Evolutionary conservation across 1,140 invertebrate species (phyloP).

Genomic region (Heliconius hewitsoni): DNA sequence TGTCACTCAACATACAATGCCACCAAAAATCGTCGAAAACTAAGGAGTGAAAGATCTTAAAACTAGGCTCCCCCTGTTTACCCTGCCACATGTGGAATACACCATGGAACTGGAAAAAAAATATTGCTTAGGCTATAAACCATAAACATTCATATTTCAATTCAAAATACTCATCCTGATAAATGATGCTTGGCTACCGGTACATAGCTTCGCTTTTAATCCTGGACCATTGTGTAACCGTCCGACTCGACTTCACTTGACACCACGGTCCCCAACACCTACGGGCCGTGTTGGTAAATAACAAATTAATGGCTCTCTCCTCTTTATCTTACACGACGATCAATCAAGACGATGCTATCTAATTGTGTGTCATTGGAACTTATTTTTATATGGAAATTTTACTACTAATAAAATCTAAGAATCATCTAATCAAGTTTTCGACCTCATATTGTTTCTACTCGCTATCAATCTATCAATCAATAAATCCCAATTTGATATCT

Average conservation of each 20-base stretch:
- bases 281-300: slow-evolving; percentile 62
- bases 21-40: too few species aligned
- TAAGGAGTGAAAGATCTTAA: too few species aligned
- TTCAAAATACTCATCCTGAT: slow-evolving; percentile 62
- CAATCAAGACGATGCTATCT: slow-evolving; percentile 60
- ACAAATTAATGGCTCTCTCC: slow-evolving; percentile 68
- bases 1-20: too few species aligned
- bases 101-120: too few species aligned
- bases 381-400: slow-evolving; percentile 44
- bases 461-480: slow-evolving; percentile 19
- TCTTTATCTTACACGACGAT: slow-evolving; percentile 63
- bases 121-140: background rate
- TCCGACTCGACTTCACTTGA: slow-evolving; percentile 59
- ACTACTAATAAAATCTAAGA: slow-evolving; percentile 39
- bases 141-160: slow-evolving; percentile 4
- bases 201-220: slow-evolving; percentile 79
- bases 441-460: background rate
- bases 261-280: slow-evolving; percentile 66
- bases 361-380: slow-evolving; percentile 50
- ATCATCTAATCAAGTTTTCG: slow-evolving; percentile 17
- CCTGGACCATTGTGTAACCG: slow-evolving; percentile 67
- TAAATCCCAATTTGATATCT: slow-evolving; percentile 30
- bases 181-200: slow-evolving; percentile 74
- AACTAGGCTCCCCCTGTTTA: too few species aligned
- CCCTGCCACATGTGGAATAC: too few species aligned